Conservation (phyloP, 2,797 vertebrate species). For the Sebastes oblongus region DNA sequence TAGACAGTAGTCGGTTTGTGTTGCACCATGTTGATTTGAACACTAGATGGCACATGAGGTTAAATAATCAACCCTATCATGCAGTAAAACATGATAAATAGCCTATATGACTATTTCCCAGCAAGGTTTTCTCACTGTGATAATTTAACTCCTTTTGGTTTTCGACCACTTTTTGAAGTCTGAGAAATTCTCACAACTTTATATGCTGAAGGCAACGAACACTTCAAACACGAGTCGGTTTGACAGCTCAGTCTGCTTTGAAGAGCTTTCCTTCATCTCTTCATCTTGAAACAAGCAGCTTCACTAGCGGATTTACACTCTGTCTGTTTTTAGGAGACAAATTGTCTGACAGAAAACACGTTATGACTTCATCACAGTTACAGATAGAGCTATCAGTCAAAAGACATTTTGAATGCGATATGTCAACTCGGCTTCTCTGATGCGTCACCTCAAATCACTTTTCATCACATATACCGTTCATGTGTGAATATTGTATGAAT, state of each 20-base stretch:
- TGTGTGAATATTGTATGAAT: background rate
- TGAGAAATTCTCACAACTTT: background rate
- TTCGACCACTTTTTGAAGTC: background rate
- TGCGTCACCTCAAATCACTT: background rate
- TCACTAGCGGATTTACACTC: background rate
- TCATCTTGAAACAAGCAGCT: background rate
- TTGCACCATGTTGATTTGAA: constrained; percentile 26
- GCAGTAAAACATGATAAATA: background rate
- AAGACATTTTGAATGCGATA: background rate
- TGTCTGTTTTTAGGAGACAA: background rate
- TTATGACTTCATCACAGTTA: background rate
- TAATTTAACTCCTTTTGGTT: background rate
- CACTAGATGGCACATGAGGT: constrained; percentile 64
- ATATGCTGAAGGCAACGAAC: background rate
- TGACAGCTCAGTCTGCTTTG: background rate
- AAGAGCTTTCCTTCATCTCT: constrained; percentile 22
- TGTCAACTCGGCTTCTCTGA: background rate
- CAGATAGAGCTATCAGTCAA: background rate
- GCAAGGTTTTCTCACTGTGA: background rate
- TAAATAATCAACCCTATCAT: constrained; percentile 9
- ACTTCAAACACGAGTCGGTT: background rate
- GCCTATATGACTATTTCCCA: background rate
- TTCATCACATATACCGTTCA: background rate
- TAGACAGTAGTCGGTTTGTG: background rate
- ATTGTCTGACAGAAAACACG: background rate